Percentiles rank a stretch among this genome's conserved stretches.
Evolutionary conservation across 2,797 vertebrate species (phyloP).

Genomic region (Peromyscus attwateri): DNA sequence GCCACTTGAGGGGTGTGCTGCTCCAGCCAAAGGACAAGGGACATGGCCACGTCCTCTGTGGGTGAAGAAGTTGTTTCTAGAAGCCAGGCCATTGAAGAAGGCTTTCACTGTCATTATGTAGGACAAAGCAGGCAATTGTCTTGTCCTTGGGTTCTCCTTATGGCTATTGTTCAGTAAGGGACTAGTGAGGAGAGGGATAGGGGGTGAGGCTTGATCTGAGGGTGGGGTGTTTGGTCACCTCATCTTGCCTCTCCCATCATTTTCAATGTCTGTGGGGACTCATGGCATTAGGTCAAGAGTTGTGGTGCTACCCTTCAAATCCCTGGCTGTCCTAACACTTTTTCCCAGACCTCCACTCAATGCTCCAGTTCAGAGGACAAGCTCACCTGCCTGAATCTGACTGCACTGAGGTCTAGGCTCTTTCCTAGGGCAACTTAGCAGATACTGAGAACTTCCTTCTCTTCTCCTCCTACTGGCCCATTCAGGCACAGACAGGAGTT

Average conservation of each 20-base stretch:
- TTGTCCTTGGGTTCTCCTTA: background rate
- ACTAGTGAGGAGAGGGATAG: background rate
- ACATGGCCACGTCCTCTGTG: background rate
- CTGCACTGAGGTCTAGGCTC: background rate
- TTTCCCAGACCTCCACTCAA: background rate
- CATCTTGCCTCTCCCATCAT: background rate
- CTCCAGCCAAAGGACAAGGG: background rate
- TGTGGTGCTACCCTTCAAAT: no score
- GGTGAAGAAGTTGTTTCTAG: constrained; percentile 19
- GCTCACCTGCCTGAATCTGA: background rate
- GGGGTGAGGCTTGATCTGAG: background rate
- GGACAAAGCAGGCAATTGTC: background rate
- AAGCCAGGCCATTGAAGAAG: background rate
- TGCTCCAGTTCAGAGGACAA: background rate
- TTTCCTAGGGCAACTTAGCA: background rate
- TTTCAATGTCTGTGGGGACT: background rate
- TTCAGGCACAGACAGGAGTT: background rate
- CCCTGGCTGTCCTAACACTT: background rate
- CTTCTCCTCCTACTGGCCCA: background rate
- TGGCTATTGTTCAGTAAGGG: background rate
- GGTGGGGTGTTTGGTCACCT: background rate
- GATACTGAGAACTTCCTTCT: background rate
- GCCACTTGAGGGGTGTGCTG: constrained; percentile 68
- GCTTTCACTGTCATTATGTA: background rate
- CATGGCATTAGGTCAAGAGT: background rate